phyloP scores from a whole-genome alignment of 2,888 invertebrate genomes.

The Dione juno region DNA sequence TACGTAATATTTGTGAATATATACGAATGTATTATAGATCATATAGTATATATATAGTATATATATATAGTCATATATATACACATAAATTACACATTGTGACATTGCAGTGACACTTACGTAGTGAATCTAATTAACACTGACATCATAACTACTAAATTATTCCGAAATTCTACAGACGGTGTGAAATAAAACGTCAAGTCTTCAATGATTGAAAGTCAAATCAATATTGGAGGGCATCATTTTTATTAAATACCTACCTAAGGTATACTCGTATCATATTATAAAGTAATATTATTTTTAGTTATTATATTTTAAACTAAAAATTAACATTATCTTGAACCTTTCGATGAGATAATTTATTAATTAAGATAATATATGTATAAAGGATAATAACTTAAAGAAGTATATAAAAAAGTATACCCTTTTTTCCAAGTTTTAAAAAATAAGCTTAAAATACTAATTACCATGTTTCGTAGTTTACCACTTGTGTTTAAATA shows the following conservation, averaged over 20 bases:
- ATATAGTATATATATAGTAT: too few species aligned
- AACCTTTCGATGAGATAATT: too few species aligned
- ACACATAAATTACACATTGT: background rate
- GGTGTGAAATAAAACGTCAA: background rate
- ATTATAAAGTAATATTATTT: too few species aligned
- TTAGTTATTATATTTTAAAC: too few species aligned
- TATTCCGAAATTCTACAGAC: constrained; percentile 3
- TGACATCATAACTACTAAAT: background rate
- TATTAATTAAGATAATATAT: too few species aligned
- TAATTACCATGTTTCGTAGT: background rate
- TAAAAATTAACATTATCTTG: too few species aligned
- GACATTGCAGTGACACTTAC: background rate
- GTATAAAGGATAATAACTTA: too few species aligned
- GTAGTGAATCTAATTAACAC: background rate
- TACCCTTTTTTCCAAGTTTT: background rate
- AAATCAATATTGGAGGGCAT: background rate
- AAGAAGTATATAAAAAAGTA: background rate
- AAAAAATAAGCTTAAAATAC: too few species aligned
- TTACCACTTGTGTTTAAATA: background rate
- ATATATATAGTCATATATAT: too few species aligned
- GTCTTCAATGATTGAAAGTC: background rate
- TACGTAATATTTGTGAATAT: too few species aligned
- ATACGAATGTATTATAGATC: too few species aligned
- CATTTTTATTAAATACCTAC: background rate
- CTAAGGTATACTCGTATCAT: too few species aligned